phyloP scores from a whole-genome alignment of 2,797 vertebrate species.

The Peromyscus melanophrys region DNA sequence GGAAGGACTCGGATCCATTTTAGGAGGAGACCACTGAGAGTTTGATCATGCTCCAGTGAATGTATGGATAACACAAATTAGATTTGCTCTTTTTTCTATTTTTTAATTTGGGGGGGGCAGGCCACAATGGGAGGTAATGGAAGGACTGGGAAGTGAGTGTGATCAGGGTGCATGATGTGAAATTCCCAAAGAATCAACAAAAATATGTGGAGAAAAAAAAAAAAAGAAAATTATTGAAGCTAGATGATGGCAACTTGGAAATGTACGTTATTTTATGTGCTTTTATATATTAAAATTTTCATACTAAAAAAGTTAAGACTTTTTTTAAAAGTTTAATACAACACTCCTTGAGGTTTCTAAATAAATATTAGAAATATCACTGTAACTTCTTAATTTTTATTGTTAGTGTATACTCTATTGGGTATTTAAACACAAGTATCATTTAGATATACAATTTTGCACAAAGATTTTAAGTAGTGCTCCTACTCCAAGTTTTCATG shows the following conservation, averaged over 20 bases:
- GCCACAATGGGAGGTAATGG: neutral
- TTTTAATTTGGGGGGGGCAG: neutral
- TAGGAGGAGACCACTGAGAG: neutral
- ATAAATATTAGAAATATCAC: neutral
- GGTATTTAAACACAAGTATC: neutral
- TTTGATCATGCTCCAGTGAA: neutral
- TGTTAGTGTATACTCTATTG: neutral
- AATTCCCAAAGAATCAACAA: neutral
- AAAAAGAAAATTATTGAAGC: neutral
- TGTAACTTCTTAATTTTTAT: neutral
- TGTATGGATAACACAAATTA: neutral
- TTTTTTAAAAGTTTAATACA: neutral
- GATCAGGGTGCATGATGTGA: neutral
- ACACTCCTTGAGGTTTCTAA: neutral
- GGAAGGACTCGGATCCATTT: neutral
- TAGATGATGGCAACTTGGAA: neutral
- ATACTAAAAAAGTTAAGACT: constrained; percentile 2
- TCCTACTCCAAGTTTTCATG: neutral
- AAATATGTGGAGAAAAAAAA: neutral
- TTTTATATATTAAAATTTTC: neutral
- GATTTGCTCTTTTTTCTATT: neutral
- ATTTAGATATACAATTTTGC: neutral
- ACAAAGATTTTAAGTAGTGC: neutral
- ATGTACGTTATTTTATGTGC: neutral
- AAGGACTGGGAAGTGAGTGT: neutral